These are phyloP conservation scores for Melanargia galathea DNA, from an alignment of 2,888 invertebrate species.

Conservation along the genomic window DNA sequence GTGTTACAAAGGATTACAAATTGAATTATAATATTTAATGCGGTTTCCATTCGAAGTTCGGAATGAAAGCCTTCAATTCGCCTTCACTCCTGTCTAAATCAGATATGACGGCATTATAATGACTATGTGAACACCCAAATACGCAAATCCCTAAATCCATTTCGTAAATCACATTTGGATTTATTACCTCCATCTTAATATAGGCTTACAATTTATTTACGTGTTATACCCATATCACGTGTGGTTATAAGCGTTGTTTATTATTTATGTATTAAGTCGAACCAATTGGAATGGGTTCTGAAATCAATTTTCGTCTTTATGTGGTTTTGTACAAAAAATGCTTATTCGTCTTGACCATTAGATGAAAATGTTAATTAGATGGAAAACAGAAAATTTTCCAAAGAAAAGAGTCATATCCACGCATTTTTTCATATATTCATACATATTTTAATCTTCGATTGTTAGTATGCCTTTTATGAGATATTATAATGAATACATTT, in stretches of 20 bases:
- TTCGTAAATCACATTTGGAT: conserved; percentile 29
- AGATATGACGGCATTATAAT: conserved; percentile 30
- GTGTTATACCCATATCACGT: conserved; percentile 4
- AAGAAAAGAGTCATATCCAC: too few species aligned
- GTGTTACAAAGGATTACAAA: neutral
- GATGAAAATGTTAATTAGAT: too few species aligned
- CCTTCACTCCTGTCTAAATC: conserved; percentile 25
- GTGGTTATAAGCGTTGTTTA: conserved; percentile 1
- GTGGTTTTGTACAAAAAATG: too few species aligned
- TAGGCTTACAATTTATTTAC: conserved; percentile 25
- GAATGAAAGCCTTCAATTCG: conserved; percentile 25
- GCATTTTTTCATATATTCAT: too few species aligned
- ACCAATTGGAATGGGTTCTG: neutral
- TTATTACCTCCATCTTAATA: conserved; percentile 29
- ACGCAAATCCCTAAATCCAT: conserved; percentile 28
- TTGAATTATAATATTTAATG: conserved; percentile 24
- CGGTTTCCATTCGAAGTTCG: conserved; percentile 13
- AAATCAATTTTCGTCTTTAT: neutral
- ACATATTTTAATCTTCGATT: too few species aligned
- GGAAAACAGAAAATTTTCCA: too few species aligned
- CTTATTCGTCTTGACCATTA: too few species aligned
- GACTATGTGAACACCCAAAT: conserved; percentile 28
- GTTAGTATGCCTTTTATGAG: too few species aligned
- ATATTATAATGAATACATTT: too few species aligned
- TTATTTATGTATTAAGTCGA: conserved; percentile 20